These are phyloP conservation scores for Myxocyprinus asiaticus DNA, from an alignment of 2,113 vertebrate species.

Conservation along the genomic window DNA sequence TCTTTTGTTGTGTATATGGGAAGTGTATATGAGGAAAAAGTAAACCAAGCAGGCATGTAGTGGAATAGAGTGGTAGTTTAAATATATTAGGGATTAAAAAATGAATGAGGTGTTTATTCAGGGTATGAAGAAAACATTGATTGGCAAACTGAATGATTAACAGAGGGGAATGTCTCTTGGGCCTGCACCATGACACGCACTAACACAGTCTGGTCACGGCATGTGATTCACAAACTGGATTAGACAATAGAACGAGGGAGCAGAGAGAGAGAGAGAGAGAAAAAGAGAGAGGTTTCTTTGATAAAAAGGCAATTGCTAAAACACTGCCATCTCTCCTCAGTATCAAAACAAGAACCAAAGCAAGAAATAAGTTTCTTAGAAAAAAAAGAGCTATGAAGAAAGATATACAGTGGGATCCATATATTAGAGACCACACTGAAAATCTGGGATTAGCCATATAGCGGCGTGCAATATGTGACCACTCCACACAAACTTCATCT, in stretches of 20 bases:
- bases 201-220: constrained; percentile 16
- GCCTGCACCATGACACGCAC: constrained; percentile 26
- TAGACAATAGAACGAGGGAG: constrained; percentile 14
- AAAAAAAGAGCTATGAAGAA: constrained; percentile 21
- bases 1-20: no score
- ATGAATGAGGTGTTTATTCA: constrained; percentile 23
- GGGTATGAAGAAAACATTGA: constrained; percentile 29
- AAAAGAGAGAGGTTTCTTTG: constrained; percentile 19
- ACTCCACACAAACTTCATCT: no score
- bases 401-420: not conserved
- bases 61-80: not conserved
- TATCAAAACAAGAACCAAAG: constrained; percentile 4
- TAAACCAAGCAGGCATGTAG: not conserved
- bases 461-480: no score
- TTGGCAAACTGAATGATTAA: constrained; percentile 44
- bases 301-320: constrained; percentile 8
- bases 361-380: constrained; percentile 3
- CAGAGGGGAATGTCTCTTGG: not conserved
- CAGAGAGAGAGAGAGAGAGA: no score
- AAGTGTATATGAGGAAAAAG: not conserved
- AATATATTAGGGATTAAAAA: constrained; percentile 3
- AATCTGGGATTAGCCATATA: no score
- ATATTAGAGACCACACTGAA: no score
- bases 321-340: constrained; percentile 16
- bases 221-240: constrained; percentile 49